These are phyloP conservation scores for Mionectes olivaceus DNA, from an alignment of 2,797 vertebrate genomes.

Conservation along the genomic window DNA sequence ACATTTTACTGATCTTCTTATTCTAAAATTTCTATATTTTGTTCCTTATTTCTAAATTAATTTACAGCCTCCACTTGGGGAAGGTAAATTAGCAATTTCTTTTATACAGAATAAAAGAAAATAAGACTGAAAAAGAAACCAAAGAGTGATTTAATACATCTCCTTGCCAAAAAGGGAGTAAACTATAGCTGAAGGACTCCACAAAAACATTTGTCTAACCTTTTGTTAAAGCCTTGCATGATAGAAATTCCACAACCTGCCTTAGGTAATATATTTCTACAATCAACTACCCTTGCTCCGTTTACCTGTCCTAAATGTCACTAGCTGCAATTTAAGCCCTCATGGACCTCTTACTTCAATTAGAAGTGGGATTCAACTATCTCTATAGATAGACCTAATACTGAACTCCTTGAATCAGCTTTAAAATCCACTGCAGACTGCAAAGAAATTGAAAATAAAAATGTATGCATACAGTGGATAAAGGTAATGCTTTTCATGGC, in stretches of 20 bases:
- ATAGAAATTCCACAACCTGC: background rate
- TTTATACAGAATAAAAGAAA: background rate
- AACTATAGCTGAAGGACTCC: background rate
- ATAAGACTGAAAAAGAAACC: background rate
- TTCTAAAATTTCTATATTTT: background rate
- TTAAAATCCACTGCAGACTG: background rate
- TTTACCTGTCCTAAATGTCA: background rate
- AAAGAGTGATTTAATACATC: background rate
- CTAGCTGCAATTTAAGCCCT: background rate
- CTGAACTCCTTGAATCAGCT: background rate
- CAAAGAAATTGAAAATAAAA: background rate
- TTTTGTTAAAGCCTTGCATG: background rate
- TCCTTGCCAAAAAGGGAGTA: background rate
- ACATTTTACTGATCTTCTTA: background rate
- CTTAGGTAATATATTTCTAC: background rate
- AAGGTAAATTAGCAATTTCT: background rate
- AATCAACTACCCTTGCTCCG: background rate
- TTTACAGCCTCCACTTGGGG: background rate
- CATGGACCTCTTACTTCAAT: background rate
- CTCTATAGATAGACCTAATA: background rate
- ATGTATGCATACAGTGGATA: background rate
- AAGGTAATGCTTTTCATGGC: background rate
- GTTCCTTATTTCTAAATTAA: background rate
- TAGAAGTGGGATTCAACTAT: background rate
- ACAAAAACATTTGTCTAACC: background rate